A percentile compares a stretch with the other conserved stretches of the same genome.
Conservation (phyloP, 2,797 vertebrate species). For the Dryobates pubescens region DNA sequence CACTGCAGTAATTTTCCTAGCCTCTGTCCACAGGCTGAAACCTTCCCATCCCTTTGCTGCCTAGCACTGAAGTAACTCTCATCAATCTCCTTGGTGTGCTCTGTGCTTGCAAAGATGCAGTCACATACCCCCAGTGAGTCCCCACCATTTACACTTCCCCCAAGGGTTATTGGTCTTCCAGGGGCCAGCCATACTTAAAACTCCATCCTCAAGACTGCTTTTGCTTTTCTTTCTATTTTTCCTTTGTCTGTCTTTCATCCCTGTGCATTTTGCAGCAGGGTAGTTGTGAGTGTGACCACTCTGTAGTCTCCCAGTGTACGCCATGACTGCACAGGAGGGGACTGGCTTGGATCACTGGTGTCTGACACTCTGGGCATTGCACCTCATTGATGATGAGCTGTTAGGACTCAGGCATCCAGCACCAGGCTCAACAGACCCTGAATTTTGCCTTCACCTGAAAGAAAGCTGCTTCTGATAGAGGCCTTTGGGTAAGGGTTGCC, state of each 20-base stretch:
- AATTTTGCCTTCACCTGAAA: neutral
- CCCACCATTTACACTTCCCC: neutral
- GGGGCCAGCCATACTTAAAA: neutral
- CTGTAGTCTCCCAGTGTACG: neutral
- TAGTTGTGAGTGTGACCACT: neutral
- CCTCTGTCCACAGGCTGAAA: neutral
- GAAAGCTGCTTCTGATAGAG: neutral
- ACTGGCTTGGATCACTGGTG: neutral
- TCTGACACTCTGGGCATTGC: neutral
- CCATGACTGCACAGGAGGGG: rapidly evolving
- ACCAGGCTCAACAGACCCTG: neutral
- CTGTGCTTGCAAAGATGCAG: neutral
- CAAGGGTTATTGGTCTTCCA: neutral
- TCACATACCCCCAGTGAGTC: neutral
- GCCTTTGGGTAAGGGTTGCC: neutral
- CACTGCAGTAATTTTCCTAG: conserved; percentile 12
- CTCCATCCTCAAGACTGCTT: neutral
- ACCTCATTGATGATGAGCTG: neutral
- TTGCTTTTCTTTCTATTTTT: neutral
- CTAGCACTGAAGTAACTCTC: neutral
- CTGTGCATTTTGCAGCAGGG: neutral
- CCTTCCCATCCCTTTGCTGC: conserved; percentile 4
- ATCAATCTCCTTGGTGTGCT: conserved; percentile 27
- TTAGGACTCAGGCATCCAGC: neutral
- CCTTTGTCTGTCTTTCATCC: no score